Conservation (phyloP, 2,797 vertebrate species). For the Moxostoma hubbsi region DNA sequence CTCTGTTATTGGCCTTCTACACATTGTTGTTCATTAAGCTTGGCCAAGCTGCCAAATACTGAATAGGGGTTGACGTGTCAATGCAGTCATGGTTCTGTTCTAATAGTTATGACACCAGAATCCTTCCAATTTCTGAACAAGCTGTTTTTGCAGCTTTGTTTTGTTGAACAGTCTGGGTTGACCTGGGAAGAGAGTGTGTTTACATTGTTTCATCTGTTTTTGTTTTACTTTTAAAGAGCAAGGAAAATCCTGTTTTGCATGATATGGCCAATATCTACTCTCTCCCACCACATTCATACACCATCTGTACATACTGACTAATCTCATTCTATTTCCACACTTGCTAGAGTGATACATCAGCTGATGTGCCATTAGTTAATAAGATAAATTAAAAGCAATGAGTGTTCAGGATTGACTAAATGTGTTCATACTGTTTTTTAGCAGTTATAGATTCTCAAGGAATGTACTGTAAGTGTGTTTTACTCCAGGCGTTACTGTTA, state of each 20-base stretch:
- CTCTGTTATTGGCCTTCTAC: no score
- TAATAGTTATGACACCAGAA: no score
- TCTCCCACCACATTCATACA: not conserved
- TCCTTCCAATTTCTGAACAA: no score
- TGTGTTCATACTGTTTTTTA: not conserved
- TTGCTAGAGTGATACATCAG: not conserved
- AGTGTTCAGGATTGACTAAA: not conserved
- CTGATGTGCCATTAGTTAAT: not conserved
- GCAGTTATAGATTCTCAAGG: not conserved
- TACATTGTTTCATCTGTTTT: no score
- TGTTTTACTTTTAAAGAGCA: no score
- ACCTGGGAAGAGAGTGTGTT: no score
- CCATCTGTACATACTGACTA: constrained; percentile 46
- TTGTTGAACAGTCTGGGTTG: no score
- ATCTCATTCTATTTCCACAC: no score
- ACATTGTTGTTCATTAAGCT: no score
- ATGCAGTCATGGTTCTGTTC: no score
- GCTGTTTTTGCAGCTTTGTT: no score
- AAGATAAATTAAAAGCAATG: constrained; percentile 4
- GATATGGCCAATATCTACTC: constrained; percentile 19
- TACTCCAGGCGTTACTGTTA: not conserved
- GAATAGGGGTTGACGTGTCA: not conserved
- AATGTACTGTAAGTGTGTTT: not conserved
- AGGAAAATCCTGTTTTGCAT: constrained; percentile 59
- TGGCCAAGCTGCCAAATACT: not conserved